Evolutionary conservation across 2,113 vertebrate species (phyloP).

Genomic region (Cynopterus brachyotis): DNA sequence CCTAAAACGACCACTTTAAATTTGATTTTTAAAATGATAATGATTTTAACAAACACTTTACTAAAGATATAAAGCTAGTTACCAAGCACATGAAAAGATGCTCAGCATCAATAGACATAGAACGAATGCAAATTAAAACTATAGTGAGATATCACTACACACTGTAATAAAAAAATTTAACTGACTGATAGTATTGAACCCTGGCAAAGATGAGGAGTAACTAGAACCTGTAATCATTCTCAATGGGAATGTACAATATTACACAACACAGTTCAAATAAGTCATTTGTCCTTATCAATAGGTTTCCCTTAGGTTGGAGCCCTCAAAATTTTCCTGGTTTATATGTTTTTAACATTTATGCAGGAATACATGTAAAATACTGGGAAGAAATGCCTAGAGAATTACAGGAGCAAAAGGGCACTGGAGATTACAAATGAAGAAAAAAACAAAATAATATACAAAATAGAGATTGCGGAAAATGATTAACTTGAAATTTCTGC

Average conservation of each 20-base stretch:
- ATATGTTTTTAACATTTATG: not conserved
- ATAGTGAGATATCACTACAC: not conserved
- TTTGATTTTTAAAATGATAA: not conserved
- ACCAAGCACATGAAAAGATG: not conserved
- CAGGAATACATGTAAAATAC: not conserved
- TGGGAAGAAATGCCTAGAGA: not conserved
- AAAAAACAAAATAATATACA: not conserved
- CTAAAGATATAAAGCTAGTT: not conserved
- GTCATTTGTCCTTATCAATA: not conserved
- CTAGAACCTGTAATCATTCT: not conserved
- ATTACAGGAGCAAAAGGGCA: not conserved
- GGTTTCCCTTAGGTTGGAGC: not conserved
- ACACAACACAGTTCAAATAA: not conserved
- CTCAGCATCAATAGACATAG: not conserved
- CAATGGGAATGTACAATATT: not conserved
- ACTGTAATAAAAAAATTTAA: not conserved
- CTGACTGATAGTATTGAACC: not conserved
- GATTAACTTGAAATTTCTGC: not conserved
- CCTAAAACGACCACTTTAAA: not conserved
- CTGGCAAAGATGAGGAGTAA: not conserved
- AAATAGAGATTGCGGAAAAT: not conserved
- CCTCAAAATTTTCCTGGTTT: not conserved
- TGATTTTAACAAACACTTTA: not conserved
- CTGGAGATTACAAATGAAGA: not conserved
- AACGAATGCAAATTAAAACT: not conserved